Evolutionary conservation across 2,113 vertebrate species (phyloP).

Genomic region (Pimephales promelas): DNA sequence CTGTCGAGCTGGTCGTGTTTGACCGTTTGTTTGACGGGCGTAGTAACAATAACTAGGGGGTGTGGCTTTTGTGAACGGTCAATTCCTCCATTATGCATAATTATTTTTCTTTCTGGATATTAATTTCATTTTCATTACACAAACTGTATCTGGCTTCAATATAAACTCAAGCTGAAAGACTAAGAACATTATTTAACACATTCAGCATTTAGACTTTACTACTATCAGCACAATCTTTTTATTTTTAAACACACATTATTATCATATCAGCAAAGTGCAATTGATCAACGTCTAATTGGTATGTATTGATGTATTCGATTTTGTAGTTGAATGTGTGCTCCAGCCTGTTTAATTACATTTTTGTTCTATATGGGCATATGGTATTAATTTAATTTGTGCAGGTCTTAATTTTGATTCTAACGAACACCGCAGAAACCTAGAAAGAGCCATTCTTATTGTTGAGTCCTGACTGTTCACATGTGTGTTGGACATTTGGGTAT

Average conservation of each 20-base stretch:
- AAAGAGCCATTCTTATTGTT: background rate
- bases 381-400: background rate
- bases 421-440: background rate
- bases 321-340: too few relatives aligned
- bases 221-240: background rate
- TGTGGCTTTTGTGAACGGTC: too few relatives aligned
- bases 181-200: too few relatives aligned
- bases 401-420: background rate
- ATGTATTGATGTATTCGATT: background rate
- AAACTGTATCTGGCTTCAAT: background rate
- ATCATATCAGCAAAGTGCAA: background rate
- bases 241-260: background rate
- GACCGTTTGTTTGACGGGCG: too few relatives aligned
- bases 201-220: background rate
- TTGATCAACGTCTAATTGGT: background rate
- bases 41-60: too few relatives aligned
- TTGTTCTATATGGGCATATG: background rate
- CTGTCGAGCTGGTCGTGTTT: too few relatives aligned
- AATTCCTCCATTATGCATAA: background rate
- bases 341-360: too few relatives aligned
- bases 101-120: background rate
- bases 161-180: too few relatives aligned
- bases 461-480: background rate
- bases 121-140: background rate
- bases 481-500: slow-evolving; percentile 1